Percentiles rank a stretch among this genome's conserved stretches.
Evolutionary conservation across 1,140 invertebrate species (phyloP).

Genomic region (Trichonephila clavipes): DNA sequence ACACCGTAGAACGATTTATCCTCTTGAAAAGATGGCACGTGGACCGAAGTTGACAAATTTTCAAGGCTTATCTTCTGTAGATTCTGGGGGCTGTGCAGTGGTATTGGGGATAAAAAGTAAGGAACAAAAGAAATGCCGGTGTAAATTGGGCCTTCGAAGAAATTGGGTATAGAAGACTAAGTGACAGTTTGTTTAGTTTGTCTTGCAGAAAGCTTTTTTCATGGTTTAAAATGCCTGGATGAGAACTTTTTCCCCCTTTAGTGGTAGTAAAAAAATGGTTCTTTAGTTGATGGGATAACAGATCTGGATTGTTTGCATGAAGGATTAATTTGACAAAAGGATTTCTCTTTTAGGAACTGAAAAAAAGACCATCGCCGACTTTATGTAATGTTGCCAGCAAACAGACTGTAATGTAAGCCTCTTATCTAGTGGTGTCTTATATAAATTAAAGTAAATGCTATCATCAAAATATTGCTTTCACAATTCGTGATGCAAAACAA

Average conservation of each 20-base stretch:
- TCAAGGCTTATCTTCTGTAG: background rate
- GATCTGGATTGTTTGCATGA: background rate
- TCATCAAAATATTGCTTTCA: too few species aligned
- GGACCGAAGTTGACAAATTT: constrained; percentile 7
- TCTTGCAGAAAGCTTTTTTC: background rate
- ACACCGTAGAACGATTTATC: constrained; percentile 7
- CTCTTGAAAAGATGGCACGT: background rate
- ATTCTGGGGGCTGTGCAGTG: background rate
- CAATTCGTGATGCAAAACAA: too few species aligned
- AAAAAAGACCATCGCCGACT: background rate
- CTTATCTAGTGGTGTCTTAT: too few species aligned
- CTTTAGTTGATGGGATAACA: constrained; percentile 14
- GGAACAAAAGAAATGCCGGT: background rate
- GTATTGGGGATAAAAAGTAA: background rate
- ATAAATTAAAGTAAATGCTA: too few species aligned
- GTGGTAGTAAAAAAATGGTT: background rate
- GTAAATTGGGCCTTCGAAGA: background rate
- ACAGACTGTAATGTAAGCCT: too few species aligned
- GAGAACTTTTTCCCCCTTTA: background rate
- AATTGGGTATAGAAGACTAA: background rate
- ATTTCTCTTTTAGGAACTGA: background rate
- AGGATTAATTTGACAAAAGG: background rate
- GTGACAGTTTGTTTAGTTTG: constrained; percentile 23
- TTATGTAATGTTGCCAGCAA: too few species aligned
- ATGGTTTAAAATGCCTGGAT: background rate